Evolutionary conservation across 2,113 vertebrate genomes (phyloP).

Genomic region (Synodontis membranacea): DNA sequence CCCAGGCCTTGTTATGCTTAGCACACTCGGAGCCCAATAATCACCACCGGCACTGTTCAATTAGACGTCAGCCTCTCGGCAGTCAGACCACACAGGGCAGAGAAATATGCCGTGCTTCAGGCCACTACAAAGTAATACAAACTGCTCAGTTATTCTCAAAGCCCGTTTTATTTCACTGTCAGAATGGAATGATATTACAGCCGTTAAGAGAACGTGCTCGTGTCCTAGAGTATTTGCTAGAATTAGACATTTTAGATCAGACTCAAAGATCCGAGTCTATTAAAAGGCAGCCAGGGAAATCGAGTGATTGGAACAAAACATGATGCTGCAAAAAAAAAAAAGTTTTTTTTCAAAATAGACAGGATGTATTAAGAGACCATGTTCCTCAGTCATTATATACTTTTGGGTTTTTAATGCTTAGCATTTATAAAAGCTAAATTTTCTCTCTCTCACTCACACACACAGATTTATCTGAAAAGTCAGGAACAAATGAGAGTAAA

Average conservation of each 20-base stretch:
- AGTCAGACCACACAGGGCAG: slow-evolving; percentile 56
- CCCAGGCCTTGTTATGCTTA: slow-evolving; percentile 45
- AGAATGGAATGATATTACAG: background rate
- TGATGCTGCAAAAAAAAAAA: background rate
- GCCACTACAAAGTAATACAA: slow-evolving; percentile 18
- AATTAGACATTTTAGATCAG: background rate
- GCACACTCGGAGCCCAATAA: slow-evolving; percentile 23
- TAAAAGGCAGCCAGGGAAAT: background rate
- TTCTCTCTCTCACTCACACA: no score
- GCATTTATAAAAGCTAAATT: no score
- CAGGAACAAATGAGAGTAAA: no score
- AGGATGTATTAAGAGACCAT: background rate
- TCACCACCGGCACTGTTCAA: slow-evolving; percentile 56
- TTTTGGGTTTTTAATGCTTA: no score
- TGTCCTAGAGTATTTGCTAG: background rate
- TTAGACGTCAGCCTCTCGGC: slow-evolving; percentile 55
- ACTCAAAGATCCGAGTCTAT: background rate
- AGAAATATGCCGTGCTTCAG: slow-evolving; percentile 51
- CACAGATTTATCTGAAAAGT: no score
- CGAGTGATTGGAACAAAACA: background rate
- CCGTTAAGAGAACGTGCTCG: background rate
- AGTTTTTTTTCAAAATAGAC: background rate
- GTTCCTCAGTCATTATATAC: background rate
- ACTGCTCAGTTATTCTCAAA: background rate
- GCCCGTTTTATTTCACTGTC: background rate